phyloP scores from a whole-genome alignment of 2,797 vertebrate genomes.

The Anniella stebbinsi region DNA sequence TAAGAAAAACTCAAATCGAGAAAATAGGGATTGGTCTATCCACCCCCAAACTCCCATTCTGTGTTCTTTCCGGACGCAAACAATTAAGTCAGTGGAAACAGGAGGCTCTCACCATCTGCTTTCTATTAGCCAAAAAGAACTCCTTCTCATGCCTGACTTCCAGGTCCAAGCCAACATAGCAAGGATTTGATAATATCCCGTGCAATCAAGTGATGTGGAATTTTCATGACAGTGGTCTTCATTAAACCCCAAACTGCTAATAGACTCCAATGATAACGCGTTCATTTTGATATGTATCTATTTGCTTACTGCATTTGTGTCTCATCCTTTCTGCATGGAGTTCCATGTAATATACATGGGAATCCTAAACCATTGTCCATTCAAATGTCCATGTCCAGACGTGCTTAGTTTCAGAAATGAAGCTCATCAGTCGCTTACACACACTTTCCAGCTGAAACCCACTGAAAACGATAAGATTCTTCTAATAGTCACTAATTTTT shows the following conservation, averaged over 20 bases:
- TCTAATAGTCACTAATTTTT: background rate
- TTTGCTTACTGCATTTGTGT: background rate
- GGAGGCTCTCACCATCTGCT: background rate
- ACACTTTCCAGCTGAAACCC: background rate
- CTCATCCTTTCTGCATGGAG: background rate
- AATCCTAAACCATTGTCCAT: background rate
- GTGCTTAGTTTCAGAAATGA: background rate
- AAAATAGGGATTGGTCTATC: conserved; percentile 54
- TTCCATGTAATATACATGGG: background rate
- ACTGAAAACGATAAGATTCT: background rate
- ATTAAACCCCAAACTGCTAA: conserved; percentile 21
- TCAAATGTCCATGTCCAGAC: background rate
- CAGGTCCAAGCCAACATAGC: background rate
- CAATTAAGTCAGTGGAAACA: conserved; percentile 31
- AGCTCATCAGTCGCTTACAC: background rate
- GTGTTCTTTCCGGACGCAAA: background rate
- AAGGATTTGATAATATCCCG: background rate
- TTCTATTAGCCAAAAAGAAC: conserved; percentile 26
- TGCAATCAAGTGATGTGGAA: background rate
- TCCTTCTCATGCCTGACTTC: background rate
- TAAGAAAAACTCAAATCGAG: conserved; percentile 49
- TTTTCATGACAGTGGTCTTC: rapidly evolving
- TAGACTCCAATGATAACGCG: background rate
- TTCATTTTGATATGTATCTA: background rate
- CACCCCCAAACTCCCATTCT: conserved; percentile 33